Evolutionary conservation across 2,888 invertebrate species (phyloP), one percentile per base, ranked within the genome.

Genomic region (Thecocarcelia acutangulata): DNA sequence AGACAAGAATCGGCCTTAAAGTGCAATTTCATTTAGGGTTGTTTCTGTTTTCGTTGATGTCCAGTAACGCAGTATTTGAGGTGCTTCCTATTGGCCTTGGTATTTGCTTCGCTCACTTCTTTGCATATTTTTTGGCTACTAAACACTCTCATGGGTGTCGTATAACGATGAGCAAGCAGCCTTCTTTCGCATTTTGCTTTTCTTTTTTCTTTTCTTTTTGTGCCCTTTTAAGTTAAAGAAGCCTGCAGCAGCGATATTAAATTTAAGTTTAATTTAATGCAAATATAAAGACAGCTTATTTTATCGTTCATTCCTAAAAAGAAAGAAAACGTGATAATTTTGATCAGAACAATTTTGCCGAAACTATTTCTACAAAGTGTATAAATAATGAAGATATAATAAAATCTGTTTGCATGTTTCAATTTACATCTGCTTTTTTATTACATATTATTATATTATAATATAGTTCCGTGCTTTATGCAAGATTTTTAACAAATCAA

Each of bases 71-170:
- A 21, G 59, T 21, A 59, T 17, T 61, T 73, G 37, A n/a, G 3
- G 33, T 58, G 50, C 5, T 13, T 68, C 50, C 58, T 40, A 13
- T 64, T 50, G 40, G 24, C 17, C n/a, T 68, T 54, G 37, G 28
- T 19, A 37, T 68, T 63, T 19, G 21, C 40, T 56, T 59, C 17
- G 3, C 37, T 37, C 13, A 33, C 21, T 5, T 69, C 21, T 33
- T 59, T 50, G 13, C 37, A 11, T 68, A 40, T 28, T 28, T 42
- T 66, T 70, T n/a, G 42, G 42, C 64, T 74, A 17, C 0, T 64
- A 72, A 80, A 80, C 12, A 76, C 59, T 80, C 70, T 76, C 80
- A 61, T 50, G 76, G 72, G 80, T 80, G 58, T 80, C 59, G 70
- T 70, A 56, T 76, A 72, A 17, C 76, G 24, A 70, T 15, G 46